Base-by-base conservation (phyloP, 2,113 vertebrate species). In the Otus sunia region DNA sequence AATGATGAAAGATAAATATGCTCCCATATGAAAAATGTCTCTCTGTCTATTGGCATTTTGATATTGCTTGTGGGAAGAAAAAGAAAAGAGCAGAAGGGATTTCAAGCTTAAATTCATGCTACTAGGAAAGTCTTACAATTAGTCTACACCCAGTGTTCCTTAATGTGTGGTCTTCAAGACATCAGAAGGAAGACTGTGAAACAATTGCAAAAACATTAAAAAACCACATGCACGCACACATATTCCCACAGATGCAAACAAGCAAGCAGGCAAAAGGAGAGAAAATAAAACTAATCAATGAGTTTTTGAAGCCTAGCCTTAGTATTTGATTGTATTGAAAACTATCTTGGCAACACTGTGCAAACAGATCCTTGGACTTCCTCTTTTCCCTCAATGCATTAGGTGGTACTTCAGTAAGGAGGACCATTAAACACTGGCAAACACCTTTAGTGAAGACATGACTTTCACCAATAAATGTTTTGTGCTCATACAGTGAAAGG, bases 151-250 rank as follows among this genome's bases (percentile, higher is more conserved):
- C 76, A 86, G 12, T 27, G 56, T 64, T 94, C 80, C 93, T 85
- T 64, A 68, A 52, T 95, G 93, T 94, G 90, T 96, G 87, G 92
- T 93, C 96, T 97, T 41, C 22, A 72, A 93, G 55, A 94, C 86
- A 90, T 75, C 78, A 94, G 83, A 91, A 96, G 25, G 18, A 32
- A 92, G 41, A 78, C 90, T 71, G 50, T 18, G 34, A 93, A 90
- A 85, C 79, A 71, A 68, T 85, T 84, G 80, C 1, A 3, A 94
- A 85, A 92, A 78, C 66, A n/a, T 11, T 8, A 5, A 3, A 20
- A 55, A 60, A 36, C 22, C 34, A 37, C 45, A 58, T 3, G 2
- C 74, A 53, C 0, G 1, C 64, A 83, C 30, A 27, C 86, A 87
- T 32, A 77, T 91, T 96, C 56, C 56, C 94, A 89, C 52, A 78